Evolutionary conservation across 2,888 invertebrate species (phyloP).

Genomic region (Pammene fasciana): DNA sequence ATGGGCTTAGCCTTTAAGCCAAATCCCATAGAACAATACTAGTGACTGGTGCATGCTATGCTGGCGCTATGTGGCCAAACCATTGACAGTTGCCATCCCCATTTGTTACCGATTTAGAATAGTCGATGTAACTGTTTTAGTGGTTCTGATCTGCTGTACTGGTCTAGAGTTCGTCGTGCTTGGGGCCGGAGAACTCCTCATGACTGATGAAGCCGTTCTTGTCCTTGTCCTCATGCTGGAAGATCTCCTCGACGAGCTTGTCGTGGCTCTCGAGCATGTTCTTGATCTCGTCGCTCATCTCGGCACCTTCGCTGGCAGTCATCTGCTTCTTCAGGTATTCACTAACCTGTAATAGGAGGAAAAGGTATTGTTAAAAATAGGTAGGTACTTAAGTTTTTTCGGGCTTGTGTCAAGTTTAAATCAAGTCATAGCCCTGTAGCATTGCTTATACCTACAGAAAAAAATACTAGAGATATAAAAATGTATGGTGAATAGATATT

Average conservation of each 20-base stretch:
- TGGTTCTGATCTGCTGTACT: neutral
- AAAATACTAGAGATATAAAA: no score
- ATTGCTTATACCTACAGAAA: no score
- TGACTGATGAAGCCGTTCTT: conserved; percentile 98
- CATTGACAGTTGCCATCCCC: no score
- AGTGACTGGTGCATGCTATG: no score
- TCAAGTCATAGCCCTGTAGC: no score
- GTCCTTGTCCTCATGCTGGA: conserved; percentile 98
- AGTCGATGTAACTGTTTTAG: conserved; percentile 7
- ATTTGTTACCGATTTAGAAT: neutral
- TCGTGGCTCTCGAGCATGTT: conserved; percentile 94
- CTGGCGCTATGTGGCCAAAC: no score
- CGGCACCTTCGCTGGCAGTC: conserved; percentile 90
- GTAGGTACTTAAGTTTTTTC: no score
- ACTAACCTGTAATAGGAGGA: conserved; percentile 87
- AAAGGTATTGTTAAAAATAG: neutral
- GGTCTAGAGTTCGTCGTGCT: conserved; percentile 96
- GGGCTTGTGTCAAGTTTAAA: no score
- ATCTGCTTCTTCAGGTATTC: conserved; percentile 96
- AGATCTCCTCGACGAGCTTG: conserved; percentile 97
- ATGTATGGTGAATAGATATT: no score
- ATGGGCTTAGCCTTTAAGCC: no score
- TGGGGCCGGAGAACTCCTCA: conserved; percentile 98
- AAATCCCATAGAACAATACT: no score
- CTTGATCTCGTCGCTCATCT: conserved; percentile 89